phyloP scores from a whole-genome alignment of 1,140 invertebrate genomes.

The Macrobrachium rosenbergii region DNA sequence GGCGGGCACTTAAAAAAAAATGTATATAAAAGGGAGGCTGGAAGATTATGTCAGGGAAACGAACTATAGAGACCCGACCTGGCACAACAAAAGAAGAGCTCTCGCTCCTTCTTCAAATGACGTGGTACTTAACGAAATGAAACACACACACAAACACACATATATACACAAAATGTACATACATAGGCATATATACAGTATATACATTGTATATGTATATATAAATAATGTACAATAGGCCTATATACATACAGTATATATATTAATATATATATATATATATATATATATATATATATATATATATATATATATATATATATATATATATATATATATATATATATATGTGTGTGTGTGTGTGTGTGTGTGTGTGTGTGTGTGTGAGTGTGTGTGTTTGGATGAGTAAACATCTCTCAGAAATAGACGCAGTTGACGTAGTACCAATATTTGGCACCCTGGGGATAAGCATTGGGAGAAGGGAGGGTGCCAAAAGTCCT shows the following conservation, averaged over 20 bases:
- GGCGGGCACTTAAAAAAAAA: no score
- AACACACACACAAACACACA: background rate
- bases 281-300: background rate
- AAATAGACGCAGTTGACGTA: background rate
- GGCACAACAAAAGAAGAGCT: no score
- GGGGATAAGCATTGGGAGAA: background rate
- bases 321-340: background rate
- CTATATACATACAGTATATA: background rate
- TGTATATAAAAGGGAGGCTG: no score
- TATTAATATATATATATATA: background rate
- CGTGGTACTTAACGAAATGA: no score
- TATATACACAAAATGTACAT: background rate
- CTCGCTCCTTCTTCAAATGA: no score
- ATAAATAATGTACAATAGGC: background rate
- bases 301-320: conserved; percentile 14
- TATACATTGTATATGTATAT: conserved; percentile 2
- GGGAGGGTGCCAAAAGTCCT: background rate
- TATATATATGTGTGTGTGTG: background rate
- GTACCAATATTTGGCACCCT: background rate
- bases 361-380: conserved; percentile 8
- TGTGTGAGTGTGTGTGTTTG: background rate
- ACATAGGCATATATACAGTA: background rate
- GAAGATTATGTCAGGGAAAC: no score
- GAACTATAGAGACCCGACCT: no score
- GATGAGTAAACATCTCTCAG: background rate